Evolutionary conservation across 2,888 invertebrate species (phyloP), one percentile per base, ranked within the genome.

Genomic region (Balanococcus diminutus): DNA sequence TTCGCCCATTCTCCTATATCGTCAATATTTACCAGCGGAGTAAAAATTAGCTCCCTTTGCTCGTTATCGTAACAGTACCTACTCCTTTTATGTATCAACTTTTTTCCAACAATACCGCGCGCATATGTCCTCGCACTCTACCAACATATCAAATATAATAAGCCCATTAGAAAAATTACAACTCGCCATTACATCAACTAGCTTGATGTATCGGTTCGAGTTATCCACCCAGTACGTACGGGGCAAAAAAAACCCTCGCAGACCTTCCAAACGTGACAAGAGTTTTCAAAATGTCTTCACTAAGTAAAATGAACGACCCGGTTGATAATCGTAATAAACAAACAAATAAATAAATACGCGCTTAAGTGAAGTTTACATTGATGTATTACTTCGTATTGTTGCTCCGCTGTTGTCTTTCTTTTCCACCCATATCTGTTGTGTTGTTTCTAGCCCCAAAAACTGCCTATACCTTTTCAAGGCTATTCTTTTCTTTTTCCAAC

Each of bases 301-400:
- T 32, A 36, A 75, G 75, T 75, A 75, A 75, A 75, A 75, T 32
- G 75, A 75, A 75, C 75, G 75, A 75, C 75, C 75, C 28, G 32
- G 32, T 5, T 32, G 31, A 75, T 75, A 75, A 75, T 75, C 25
- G 16, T 22, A 75, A 75, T 31, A 32, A 75, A 36, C 31, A 36
- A 75, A 75, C 31, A 75, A 75, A 75, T 75, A 67, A 67, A 67
- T 67, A 75, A 75, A 75, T 75, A 75, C 75, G 75, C 75, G 75
- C 75, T 75, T 75, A 75, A 75, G 75, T 75, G 75, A 75, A 75
- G 75, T 75, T 75, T 75, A 75, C 75, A 75, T 75, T 75, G 75
- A 75, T 75, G 75, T 75, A 75, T 75, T 75, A 75, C 25, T 32
- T 75, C 51, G 51, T 51, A 51, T 51, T 51, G 51, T 51, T 51